These are phyloP conservation scores for Ormia ochracea DNA, from an alignment of 2,888 invertebrate species.

Conservation along the genomic window DNA sequence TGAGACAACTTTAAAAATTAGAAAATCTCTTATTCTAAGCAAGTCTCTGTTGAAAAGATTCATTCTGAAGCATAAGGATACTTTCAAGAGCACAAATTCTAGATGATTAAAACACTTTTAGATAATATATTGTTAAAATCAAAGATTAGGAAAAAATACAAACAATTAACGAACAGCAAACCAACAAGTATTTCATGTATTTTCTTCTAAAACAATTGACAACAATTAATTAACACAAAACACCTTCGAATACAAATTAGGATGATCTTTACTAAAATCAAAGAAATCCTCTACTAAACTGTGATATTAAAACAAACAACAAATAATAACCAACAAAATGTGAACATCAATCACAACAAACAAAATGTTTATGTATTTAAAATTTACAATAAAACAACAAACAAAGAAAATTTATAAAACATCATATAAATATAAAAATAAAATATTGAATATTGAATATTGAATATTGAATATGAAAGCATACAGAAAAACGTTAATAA, in stretches of 20 bases:
- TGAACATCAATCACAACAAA: constrained; percentile 60
- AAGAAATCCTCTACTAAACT: constrained; percentile 60
- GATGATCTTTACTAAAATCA: constrained; percentile 57
- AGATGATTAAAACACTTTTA: constrained; percentile 15
- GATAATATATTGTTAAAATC: constrained; percentile 12
- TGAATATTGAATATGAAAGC: constrained; percentile 42
- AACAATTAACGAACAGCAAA: constrained; percentile 34
- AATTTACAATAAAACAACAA: constrained; percentile 38
- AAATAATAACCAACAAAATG: constrained; percentile 54
- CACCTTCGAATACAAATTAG: constrained; percentile 62
- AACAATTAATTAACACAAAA: constrained; percentile 42
- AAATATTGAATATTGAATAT: too few species aligned
- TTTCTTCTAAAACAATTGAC: constrained; percentile 48
- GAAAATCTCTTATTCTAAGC: too few species aligned
- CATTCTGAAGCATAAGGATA: too few species aligned
- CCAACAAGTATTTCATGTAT: constrained; percentile 42
- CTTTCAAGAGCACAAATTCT: neutral
- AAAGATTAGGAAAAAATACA: neutral
- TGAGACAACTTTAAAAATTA: too few species aligned
- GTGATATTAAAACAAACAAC: constrained; percentile 61
- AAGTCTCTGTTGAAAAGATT: too few species aligned
- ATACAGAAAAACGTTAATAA: constrained; percentile 49
- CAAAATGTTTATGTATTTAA: constrained; percentile 57
- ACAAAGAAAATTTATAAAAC: constrained; percentile 41
- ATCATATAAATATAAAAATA: constrained; percentile 47